Evolutionary conservation across 1,140 invertebrate genomes (phyloP).

Genomic region (Calliopsis andreniformis): DNA sequence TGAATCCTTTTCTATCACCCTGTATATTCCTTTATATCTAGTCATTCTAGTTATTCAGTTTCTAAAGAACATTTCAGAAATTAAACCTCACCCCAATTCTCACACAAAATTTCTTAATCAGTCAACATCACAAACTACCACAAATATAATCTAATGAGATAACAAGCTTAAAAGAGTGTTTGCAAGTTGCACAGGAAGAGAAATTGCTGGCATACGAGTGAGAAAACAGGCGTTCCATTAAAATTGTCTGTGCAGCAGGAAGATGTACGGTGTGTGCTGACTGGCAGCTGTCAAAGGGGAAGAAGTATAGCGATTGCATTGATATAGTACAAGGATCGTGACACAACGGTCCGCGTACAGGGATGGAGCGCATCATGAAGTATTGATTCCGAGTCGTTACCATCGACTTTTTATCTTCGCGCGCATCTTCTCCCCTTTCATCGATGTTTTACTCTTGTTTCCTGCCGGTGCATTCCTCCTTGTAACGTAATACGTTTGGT

Average conservation of each 20-base stretch:
- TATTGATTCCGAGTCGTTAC: slow-evolving; percentile 39
- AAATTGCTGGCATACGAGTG: neutral
- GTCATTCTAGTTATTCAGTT: no score
- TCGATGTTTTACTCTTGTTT: slow-evolving; percentile 39
- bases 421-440: slow-evolving; percentile 38
- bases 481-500: slow-evolving; percentile 37
- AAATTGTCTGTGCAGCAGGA: slow-evolving; percentile 4
- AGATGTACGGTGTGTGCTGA: neutral
- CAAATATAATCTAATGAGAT: no score
- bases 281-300: slow-evolving; percentile 17
- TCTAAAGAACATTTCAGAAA: no score
- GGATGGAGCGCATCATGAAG: neutral
- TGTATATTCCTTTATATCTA: no score
- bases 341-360: slow-evolving; percentile 2
- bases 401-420: slow-evolving; percentile 33
- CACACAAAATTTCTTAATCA: no score
- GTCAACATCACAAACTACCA: no score
- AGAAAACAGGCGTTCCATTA: slow-evolving; percentile 11
- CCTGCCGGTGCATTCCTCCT: slow-evolving; percentile 31
- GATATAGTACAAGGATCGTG: slow-evolving; percentile 13
- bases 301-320: slow-evolving; percentile 25
- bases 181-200: neutral
- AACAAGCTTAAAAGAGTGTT: no score
- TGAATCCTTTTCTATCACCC: no score
- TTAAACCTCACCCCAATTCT: no score